Base-by-base conservation (phyloP, 2,113 vertebrate genomes). In the Pluvianellus socialis region DNA sequence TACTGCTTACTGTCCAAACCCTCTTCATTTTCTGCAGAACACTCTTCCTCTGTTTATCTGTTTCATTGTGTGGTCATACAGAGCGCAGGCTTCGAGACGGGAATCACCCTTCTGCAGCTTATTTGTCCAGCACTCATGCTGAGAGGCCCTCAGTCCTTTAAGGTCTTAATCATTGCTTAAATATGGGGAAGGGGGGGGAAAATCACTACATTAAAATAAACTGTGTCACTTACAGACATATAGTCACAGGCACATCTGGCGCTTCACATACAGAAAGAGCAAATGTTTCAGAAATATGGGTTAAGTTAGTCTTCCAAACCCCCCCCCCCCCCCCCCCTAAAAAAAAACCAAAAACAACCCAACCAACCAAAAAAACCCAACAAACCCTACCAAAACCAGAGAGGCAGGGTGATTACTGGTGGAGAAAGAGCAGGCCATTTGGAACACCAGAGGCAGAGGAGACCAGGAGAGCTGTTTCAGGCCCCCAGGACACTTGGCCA, bases 51-150 rank as follows among this genome's bases (percentile, higher is more conserved):
- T 83, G 12, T 88, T 79, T 68, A 68, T 63, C 40, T 73, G 0
- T 71, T 62, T 81, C 56, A 79, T 32, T 33, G 4, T 1, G 2
- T 32, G 19, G 32, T 38, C 62, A 79, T 30, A 56, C 72, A 56
- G 12, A 62, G 12, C 3, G 6, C 19, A 77, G 32, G 18, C 19
- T 65, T 83, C 0, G 0, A 88, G 50, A 65, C 9, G 58, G 11
- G n/a, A 80, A 55, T 38, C 73, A 26, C n/a, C 33, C 27, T 59
- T 49, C 86, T 76, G 26, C 33, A 76, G 53, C 28, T 80, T 62
- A 27, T 53, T 44, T 58, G 24, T 66, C 80, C 42, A 77, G 50
- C 13, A 24, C n/a, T 66, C 8, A 8, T 47, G 20, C 30, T n/a
- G 52, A 76, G 17, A 59, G 22, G 20, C 30, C 27, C 17, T 82